Evolutionary conservation across 2,888 invertebrate genomes (phyloP).

Genomic region (Nowickia ferox): DNA sequence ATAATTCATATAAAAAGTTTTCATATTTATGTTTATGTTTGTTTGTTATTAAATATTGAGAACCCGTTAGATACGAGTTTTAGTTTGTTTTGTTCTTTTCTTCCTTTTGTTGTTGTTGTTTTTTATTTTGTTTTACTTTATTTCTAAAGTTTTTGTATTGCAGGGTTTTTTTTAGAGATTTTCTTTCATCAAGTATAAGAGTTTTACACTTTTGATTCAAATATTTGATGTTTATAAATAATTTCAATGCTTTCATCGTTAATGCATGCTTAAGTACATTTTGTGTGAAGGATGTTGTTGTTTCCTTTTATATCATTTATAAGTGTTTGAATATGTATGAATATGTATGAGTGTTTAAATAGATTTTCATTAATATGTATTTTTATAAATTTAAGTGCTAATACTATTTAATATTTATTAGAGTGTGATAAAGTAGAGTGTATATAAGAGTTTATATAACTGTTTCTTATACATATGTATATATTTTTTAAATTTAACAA

Average conservation of each 20-base stretch:
- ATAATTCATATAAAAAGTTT: too few species aligned
- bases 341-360: background rate
- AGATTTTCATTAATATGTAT: background rate
- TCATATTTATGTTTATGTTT: too few species aligned
- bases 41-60: too few species aligned
- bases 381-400: background rate
- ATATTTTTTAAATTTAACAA: background rate
- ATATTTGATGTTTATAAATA: background rate
- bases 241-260: background rate
- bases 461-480: background rate
- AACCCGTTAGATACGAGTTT: too few species aligned
- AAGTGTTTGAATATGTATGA: background rate
- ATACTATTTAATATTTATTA: background rate
- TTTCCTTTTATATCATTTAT: background rate
- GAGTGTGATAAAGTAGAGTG: background rate
- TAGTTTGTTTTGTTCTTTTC: too few species aligned
- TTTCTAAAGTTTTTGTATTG: background rate
- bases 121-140: background rate
- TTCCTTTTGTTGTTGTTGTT: too few species aligned
- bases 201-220: background rate
- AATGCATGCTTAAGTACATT: background rate
- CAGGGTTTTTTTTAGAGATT: background rate
- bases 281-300: background rate
- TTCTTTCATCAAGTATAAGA: background rate
- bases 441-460: constrained; percentile 20